Conservation (phyloP, 1,140 invertebrate species). For the Drosophila lowei region DNA sequence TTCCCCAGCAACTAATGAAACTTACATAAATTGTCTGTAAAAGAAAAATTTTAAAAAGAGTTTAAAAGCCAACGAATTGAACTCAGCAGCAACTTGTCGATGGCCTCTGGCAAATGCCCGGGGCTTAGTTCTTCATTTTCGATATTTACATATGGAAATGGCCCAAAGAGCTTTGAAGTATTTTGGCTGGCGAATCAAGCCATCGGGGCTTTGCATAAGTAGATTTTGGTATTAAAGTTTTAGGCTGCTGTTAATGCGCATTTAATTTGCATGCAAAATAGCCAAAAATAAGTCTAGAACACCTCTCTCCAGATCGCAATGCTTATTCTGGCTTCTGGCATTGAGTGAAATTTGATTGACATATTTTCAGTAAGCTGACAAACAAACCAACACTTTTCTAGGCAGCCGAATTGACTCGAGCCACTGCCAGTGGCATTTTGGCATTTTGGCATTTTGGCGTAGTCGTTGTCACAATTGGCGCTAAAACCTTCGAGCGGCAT, state of each 20-base stretch:
- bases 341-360: constrained; percentile 61
- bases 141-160: constrained; percentile 60
- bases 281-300: constrained; percentile 38
- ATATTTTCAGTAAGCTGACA: constrained; percentile 76
- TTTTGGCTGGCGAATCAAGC: constrained; percentile 33
- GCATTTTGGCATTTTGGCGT: constrained; percentile 34
- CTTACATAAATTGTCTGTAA: neutral
- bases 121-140: constrained; percentile 4
- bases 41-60: neutral
- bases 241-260: constrained; percentile 54
- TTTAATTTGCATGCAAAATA: constrained; percentile 73
- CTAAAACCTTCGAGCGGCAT: constrained; percentile 44
- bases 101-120: constrained; percentile 3
- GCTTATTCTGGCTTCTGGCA: constrained; percentile 40
- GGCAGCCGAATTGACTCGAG: constrained; percentile 31
- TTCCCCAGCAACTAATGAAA: neutral
- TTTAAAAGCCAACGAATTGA: neutral
- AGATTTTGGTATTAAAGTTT: constrained; percentile 57
- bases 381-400: constrained; percentile 49
- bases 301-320: constrained; percentile 26
- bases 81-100: neutral
- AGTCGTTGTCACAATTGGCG: constrained; percentile 37
- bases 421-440: constrained; percentile 38
- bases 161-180: constrained; percentile 36
- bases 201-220: constrained; percentile 70